Base-by-base conservation (phyloP, 2,797 vertebrate species). In the Eupleurogrammus muticus region DNA sequence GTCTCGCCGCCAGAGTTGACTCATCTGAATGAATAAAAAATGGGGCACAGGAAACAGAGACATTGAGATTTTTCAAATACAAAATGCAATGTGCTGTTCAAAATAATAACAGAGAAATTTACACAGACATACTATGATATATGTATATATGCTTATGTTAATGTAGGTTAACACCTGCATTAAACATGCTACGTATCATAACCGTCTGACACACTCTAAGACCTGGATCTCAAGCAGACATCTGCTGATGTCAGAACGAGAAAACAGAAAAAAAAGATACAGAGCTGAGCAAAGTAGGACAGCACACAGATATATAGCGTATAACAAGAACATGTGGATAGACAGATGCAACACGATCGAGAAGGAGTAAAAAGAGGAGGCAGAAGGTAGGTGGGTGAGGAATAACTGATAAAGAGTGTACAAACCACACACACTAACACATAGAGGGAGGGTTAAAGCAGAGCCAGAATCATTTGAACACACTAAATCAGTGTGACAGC, bases 1-100 rank as follows among this genome's bases (percentile, higher is more conserved):
- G 81, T 85, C 84, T 74, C 83, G 42, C 4, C 81, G 82, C 80
- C 86, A 89, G 66, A 63, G 82, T 69, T 56, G 86, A 92, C 70
- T 75, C 90, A 91, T 92, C 94, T 95, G 68, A 46, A 34, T 10
- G 9, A 63, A 44, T 17, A 3, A 59, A 17, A 61, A 46, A 68
- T 5, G 1, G 5, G n/a, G 42, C 4, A 36, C 8, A 44, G 10
- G 54, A 14, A 36, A 8, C 5, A 17, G 51, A 32, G 23, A 47
- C 24, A 40, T 24, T 38, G 24, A 38, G 51, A 73, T 1, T 35
- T 64, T n/a, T n/a, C n/a, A n/a, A n/a, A n/a, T n/a, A n/a, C n/a
- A 28, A 28, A 28, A 28, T 28, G 28, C 9, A 38, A n/a, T 1
- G 8, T 20, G 9, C 19, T 0, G 11, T 32, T 66, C 20, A 24